These are phyloP conservation scores for Ctenomys sociabilis DNA, from an alignment of 2,113 vertebrate species.

Conservation along the genomic window DNA sequence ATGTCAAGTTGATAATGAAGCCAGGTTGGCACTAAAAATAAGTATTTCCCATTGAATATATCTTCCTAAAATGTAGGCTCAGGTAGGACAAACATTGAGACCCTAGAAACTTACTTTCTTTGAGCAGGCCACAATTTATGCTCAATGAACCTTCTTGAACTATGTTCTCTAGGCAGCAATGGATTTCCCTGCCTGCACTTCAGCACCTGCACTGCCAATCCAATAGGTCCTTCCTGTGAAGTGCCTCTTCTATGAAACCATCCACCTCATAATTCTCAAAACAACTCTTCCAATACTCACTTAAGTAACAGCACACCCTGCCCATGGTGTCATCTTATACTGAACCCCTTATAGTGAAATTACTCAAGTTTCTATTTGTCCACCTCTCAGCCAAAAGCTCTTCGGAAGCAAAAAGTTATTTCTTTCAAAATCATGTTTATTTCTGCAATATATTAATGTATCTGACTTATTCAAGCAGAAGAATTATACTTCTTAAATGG, in stretches of 20 bases:
- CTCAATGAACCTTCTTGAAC: neutral
- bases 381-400: neutral
- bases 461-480: neutral
- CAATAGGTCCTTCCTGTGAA: neutral
- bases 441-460: neutral
- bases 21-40: neutral
- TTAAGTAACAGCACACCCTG: neutral
- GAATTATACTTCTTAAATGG: neutral
- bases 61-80: neutral
- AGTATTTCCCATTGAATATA: neutral
- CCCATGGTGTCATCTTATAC: neutral
- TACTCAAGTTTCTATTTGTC: neutral
- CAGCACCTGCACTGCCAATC: neutral
- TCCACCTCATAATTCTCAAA: neutral
- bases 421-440: neutral
- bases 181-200: neutral
- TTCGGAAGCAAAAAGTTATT: neutral
- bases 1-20: neutral
- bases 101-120: neutral
- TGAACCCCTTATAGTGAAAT: neutral
- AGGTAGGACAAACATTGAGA: neutral
- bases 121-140: neutral
- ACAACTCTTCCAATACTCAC: neutral
- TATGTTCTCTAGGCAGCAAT: neutral
- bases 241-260: neutral